Evolutionary conservation across 2,113 vertebrate species (phyloP), one percentile per base, ranked within the genome.

Genomic region (Seriola rivoliana): DNA sequence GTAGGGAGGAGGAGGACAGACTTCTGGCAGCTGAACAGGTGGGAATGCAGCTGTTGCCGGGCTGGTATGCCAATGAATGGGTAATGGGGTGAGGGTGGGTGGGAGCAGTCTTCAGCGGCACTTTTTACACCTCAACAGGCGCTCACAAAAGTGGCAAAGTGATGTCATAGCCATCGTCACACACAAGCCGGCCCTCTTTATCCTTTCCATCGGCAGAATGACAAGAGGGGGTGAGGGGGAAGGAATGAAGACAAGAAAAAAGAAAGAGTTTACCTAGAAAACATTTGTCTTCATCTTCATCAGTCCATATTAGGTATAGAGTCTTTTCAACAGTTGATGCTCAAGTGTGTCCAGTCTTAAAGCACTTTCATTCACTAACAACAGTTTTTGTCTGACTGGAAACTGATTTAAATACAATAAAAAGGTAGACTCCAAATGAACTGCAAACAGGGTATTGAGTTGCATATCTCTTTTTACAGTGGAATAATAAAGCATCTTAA

Each of bases 71-170:
- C 71, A 71, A 82, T 86, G 80, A 71, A 85, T n/a, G 81, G 25
- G 74, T 78, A 58, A 68, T 14, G 23, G 50, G 54, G 80, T 75
- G 72, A 76, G 42, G 42, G 68, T 29, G 70, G 52, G 32, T 13
- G 55, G 78, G 78, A 55, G 21, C 40, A 4, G 71, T 87, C 38
- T 72, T 75, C 23, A 13, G 85, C 86, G 2, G 40, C 90, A 93
- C 92, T 92, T 91, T 29, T 93, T 91, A 86, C 82, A 80, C 88
- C 89, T 70, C 54, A 3, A 58, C 63, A 74, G 77, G 82, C 12
- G 71, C 65, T 88, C 81, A 79, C 87, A 94, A 92, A 93, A 93
- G 91, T 94, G 93, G 89, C 88, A 80, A 68, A 87, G 78, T 80
- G 73, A 86, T 84, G 74, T 84, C 71, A 75, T 8, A 78, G 75